These are phyloP conservation scores for Temnothorax rugatulus DNA, from an alignment of 2,888 invertebrate species.

Conservation along the genomic window DNA sequence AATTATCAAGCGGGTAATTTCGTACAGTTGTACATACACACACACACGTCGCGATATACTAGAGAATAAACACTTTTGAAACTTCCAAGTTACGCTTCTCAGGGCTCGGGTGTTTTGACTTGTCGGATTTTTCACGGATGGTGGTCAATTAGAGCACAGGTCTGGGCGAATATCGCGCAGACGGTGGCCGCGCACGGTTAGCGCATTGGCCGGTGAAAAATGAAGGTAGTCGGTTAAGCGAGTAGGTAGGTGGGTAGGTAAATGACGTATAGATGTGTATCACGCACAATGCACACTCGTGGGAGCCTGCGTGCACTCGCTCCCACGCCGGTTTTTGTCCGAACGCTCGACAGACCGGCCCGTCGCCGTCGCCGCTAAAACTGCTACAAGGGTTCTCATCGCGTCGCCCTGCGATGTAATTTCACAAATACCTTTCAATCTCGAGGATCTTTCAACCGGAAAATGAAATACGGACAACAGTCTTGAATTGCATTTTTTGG, in stretches of 20 bases:
- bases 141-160: slow-evolving; percentile 35
- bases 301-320: slow-evolving; percentile 82
- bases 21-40: too few relatives aligned
- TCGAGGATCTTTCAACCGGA: not conserved
- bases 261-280: slow-evolving; percentile 84
- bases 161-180: slow-evolving; percentile 33
- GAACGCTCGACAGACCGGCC: slow-evolving; percentile 67
- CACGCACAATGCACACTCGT: slow-evolving; percentile 81
- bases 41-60: not conserved
- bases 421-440: slow-evolving; percentile 13
- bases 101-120: slow-evolving; percentile 38
- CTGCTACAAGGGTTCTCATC: slow-evolving; percentile 83
- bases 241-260: slow-evolving; percentile 81
- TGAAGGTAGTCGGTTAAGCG: slow-evolving; percentile 57
- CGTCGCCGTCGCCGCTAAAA: slow-evolving; percentile 72
- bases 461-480: not conserved
- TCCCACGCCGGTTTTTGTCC: slow-evolving; percentile 83
- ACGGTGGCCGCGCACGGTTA: slow-evolving; percentile 41
- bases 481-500: not conserved
- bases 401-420: slow-evolving; percentile 51
- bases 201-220: slow-evolving; percentile 50
- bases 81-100: not conserved
- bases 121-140: slow-evolving; percentile 50
- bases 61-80: not conserved
- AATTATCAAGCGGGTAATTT: not conserved